phyloP scores from a whole-genome alignment of 2,113 vertebrate genomes.

The Mobula birostris region DNA sequence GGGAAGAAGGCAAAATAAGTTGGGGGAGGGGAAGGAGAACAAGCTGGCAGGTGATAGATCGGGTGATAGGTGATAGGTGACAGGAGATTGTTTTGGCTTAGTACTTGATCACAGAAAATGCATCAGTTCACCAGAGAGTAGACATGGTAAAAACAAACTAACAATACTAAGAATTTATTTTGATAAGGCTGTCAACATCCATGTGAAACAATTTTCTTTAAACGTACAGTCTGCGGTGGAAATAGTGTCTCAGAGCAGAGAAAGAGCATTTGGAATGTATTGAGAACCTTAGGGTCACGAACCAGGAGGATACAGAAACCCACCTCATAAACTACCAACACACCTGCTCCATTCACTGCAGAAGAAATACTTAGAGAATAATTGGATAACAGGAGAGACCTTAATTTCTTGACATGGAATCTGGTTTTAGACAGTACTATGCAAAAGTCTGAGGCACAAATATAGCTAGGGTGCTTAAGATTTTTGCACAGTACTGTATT shows the following conservation, averaged over 20 bases:
- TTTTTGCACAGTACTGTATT: too few relatives aligned
- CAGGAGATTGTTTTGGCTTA: background rate
- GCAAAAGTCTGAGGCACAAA: too few relatives aligned
- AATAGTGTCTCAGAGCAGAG: background rate
- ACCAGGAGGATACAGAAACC: too few relatives aligned
- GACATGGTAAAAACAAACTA: background rate
- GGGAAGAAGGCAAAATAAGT: too few relatives aligned
- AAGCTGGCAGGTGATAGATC: too few relatives aligned
- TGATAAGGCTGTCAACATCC: background rate
- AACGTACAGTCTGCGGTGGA: background rate
- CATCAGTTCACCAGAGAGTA: background rate
- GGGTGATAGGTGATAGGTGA: too few relatives aligned
- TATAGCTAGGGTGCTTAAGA: too few relatives aligned
- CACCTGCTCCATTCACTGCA: too few relatives aligned
- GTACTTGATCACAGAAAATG: background rate
- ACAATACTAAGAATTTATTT: background rate
- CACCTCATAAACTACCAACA: too few relatives aligned
- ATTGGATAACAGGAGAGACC: background rate
- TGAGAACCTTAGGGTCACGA: too few relatives aligned
- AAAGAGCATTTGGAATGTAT: too few relatives aligned
- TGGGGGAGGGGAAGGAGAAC: too few relatives aligned
- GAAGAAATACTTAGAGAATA: background rate
- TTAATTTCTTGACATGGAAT: background rate
- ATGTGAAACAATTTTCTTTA: background rate
- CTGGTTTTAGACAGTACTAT: background rate